Evolutionary conservation across 2,888 invertebrate species (phyloP).

Genomic region (Leucophenga maculata): DNA sequence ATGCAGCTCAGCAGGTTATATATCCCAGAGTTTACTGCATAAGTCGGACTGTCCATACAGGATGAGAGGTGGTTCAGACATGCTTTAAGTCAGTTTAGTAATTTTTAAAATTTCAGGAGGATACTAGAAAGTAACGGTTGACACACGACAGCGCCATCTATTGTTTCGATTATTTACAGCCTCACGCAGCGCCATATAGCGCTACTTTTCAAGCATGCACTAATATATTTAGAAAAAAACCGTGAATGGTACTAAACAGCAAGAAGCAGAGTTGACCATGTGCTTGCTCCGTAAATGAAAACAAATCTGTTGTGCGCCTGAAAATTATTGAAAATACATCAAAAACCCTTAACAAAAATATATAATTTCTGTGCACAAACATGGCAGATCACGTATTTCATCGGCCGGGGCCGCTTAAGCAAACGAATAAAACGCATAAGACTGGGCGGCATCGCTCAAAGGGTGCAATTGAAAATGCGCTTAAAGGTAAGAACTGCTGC

Average conservation of each 20-base stretch:
- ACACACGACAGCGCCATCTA: neutral
- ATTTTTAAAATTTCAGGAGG: too few relatives aligned
- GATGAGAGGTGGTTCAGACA: too few relatives aligned
- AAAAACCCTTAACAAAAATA: conserved; percentile 6
- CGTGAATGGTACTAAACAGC: too few relatives aligned
- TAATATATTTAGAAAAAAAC: too few relatives aligned
- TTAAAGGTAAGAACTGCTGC: conserved; percentile 80
- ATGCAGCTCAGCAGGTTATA: too few relatives aligned
- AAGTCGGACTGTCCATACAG: too few relatives aligned
- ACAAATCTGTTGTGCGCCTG: neutral
- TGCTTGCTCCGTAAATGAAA: conserved; percentile 40
- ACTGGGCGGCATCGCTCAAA: conserved; percentile 93
- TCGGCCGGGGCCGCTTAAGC: conserved; percentile 90
- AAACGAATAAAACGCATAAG: conserved; percentile 94
- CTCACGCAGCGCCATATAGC: too few relatives aligned
- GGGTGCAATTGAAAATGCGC: conserved; percentile 83
- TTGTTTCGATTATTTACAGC: too few relatives aligned
- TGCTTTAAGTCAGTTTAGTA: too few relatives aligned
- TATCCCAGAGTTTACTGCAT: too few relatives aligned
- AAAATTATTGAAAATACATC: conserved; percentile 30
- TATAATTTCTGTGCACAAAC: conserved; percentile 26
- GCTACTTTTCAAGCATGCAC: too few relatives aligned
- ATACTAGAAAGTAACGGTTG: neutral
- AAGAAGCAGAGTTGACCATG: conserved; percentile 37
- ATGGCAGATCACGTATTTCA: conserved; percentile 75